Conservation (phyloP, 1,140 invertebrate species). For the Drosophila leontia region DNA sequence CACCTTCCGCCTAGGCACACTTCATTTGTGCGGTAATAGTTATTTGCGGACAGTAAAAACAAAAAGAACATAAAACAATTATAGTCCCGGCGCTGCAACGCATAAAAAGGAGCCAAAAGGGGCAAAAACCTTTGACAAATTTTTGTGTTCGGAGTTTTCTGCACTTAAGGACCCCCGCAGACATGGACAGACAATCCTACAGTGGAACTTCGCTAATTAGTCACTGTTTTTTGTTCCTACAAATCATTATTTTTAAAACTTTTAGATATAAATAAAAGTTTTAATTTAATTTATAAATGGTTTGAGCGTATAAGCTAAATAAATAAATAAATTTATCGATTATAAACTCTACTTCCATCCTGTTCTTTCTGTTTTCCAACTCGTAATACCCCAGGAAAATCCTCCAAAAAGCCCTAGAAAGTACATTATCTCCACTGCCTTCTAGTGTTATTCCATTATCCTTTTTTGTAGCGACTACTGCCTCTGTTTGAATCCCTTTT, state of each 20-base stretch:
- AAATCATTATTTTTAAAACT: not conserved
- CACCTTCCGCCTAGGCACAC: conserved; percentile 49
- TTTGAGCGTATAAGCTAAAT: too few species aligned
- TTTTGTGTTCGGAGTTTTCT: conserved; percentile 29
- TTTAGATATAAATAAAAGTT: too few species aligned
- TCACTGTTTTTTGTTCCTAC: too few species aligned
- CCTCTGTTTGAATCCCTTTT: conserved; percentile 60
- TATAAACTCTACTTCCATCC: too few species aligned
- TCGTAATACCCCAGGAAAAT: too few species aligned
- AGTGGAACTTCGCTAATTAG: conserved; percentile 9
- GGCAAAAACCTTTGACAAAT: conserved; percentile 73
- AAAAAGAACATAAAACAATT: conserved; percentile 77
- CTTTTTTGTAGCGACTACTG: conserved; percentile 11
- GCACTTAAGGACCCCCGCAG: conserved; percentile 45
- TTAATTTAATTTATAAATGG: not conserved
- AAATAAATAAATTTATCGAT: too few species aligned
- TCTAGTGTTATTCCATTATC: not conserved
- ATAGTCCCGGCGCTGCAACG: conserved; percentile 71
- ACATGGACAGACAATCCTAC: conserved; percentile 1
- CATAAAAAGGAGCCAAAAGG: conserved; percentile 57
- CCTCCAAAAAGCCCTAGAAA: not conserved
- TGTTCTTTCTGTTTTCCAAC: too few species aligned
- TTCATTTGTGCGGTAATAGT: conserved; percentile 74
- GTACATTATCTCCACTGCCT: not conserved
- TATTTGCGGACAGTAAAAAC: conserved; percentile 72